Evolutionary conservation across 2,888 invertebrate species (phyloP), one percentile per base, ranked within the genome.

Genomic region (Drosophila mettleri): DNA sequence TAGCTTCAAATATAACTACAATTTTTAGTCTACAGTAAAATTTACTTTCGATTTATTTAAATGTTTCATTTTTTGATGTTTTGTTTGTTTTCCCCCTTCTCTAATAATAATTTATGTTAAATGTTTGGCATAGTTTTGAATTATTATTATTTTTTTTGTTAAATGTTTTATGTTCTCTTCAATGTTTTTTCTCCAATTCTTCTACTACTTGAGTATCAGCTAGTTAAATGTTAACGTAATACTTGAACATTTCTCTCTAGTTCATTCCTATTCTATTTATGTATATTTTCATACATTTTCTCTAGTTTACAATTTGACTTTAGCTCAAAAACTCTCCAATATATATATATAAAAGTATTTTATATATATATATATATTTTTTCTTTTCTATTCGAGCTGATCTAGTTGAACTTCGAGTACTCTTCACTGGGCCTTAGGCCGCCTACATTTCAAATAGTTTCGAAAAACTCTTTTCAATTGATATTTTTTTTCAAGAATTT

Each of bases 161-260:
- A 39, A 16, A 46, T 76, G 67, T 71, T 75, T 36, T 53, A 43
- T 68, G 67, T 58, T 41, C 20, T 55, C 33, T 55, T 53, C 22
- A 18, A 38, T 69, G 43, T 67, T 43, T 33, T 29, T 29, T 18
- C 29, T 43, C 20, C 14, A 3, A n/a, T 54, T n/a, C 31, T 61
- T 45, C 24, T 16, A 34, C 34, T 29, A 27, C 10, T 36, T 14
- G 48, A 52, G 38, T 61, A n/a, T 27, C 46, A 39, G 39, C 46
- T 74, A 74, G 73, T 52, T 62, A 48, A 66, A 38, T 45, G 55
- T 75, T 27, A 64, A 72, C 60, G 68, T 74, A 76, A 75, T 55
- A 46, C 31, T 75, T 71, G 27, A 10, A 10, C 18, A 16, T 29
- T 58, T 55, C 60, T 53, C 27, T 74, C 46, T 58, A 52, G 45